A percentile compares a stretch with the other conserved stretches of the same genome.
These are phyloP conservation scores for Paracanthobrama guichenoti DNA, from an alignment of 2,113 vertebrate genomes.

Conservation along the genomic window DNA sequence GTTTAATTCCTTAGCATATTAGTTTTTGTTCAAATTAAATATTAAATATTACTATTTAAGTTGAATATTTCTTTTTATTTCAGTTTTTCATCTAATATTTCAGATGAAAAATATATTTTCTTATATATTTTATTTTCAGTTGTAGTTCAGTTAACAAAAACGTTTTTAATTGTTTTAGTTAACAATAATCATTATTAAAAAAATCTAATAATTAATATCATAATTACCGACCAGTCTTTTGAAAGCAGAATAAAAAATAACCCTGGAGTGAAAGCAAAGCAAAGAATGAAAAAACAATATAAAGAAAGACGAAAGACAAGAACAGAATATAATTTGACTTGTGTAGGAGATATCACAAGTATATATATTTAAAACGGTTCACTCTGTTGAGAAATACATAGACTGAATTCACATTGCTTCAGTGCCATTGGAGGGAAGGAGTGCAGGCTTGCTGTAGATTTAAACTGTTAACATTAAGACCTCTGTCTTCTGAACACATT, in stretches of 20 bases:
- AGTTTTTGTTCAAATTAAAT: background rate
- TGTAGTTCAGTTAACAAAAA: background rate
- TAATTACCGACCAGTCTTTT: background rate
- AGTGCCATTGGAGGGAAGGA: background rate
- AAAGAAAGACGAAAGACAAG: background rate
- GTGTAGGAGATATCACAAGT: background rate
- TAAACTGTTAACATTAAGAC: conserved; percentile 18
- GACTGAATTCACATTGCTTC: conserved; percentile 16
- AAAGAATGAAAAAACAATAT: background rate
- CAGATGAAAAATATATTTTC: too few species aligned
- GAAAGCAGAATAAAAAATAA: background rate
- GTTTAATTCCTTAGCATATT: background rate
- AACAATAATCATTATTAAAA: background rate
- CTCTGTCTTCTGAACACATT: background rate
- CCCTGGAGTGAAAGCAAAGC: background rate
- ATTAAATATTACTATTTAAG: background rate
- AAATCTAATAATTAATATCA: background rate
- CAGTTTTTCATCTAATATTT: background rate
- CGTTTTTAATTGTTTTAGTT: background rate
- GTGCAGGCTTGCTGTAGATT: conserved; percentile 12
- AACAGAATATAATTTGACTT: background rate
- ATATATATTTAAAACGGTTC: conserved; percentile 11
- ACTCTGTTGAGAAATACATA: background rate
- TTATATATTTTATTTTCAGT: background rate
- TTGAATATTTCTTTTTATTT: background rate